phyloP scores from a whole-genome alignment of 1,140 invertebrate species.

The Platyscapa corneri region DNA sequence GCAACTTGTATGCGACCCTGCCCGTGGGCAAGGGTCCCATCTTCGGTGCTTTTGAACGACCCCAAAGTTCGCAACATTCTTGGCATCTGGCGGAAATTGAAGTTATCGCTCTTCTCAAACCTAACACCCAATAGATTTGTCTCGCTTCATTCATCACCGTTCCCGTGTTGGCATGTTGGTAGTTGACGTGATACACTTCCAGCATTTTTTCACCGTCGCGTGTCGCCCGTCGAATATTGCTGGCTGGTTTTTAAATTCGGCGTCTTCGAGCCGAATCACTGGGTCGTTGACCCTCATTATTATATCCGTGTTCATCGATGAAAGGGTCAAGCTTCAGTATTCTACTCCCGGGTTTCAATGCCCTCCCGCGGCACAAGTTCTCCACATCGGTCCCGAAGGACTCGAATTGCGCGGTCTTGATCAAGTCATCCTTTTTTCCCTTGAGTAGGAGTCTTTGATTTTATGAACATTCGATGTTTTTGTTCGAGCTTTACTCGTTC shows the following conservation, averaged over 20 bases:
- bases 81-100: conserved; percentile 1
- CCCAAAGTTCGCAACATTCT: background rate
- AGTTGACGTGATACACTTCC: conserved; percentile 45
- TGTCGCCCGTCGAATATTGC: conserved; percentile 28
- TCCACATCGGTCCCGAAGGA: background rate
- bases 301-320: background rate
- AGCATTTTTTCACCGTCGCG: conserved; percentile 22
- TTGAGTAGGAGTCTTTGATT: no score
- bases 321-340: background rate
- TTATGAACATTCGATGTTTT: no score
- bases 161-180: conserved; percentile 48
- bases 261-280: background rate
- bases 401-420: background rate
- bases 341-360: background rate
- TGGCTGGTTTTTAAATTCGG: background rate
- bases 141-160: conserved; percentile 53
- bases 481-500: no score
- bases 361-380: background rate
- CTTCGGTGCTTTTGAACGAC: conserved; percentile 39
- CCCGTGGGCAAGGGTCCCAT: background rate
- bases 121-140: conserved; percentile 53
- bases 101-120: conserved; percentile 44
- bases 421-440: no score
- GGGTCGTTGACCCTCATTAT: background rate
- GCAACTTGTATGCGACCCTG: background rate